Evolutionary conservation across 2,797 vertebrate genomes (phyloP).

Genomic region (Ataeniobius toweri): DNA sequence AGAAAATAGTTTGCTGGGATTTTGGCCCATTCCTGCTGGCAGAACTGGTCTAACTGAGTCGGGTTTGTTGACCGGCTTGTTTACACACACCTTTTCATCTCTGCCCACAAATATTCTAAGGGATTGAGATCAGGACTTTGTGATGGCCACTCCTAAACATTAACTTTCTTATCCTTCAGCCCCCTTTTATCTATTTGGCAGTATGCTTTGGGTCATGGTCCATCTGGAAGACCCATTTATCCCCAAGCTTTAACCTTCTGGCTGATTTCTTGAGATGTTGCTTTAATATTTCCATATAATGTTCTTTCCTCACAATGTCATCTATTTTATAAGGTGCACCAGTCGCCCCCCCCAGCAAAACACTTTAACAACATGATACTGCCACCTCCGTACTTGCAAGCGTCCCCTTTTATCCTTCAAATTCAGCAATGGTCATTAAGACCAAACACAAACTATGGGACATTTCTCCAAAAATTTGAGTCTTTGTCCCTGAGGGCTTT

Average conservation of each 20-base stretch:
- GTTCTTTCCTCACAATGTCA: too few species aligned
- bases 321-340: neutral
- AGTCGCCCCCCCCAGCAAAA: neutral
- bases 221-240: neutral
- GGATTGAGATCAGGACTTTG: neutral
- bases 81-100: neutral
- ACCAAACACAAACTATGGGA: neutral
- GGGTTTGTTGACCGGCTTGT: too few species aligned
- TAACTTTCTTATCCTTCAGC: neutral
- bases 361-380: neutral
- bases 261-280: neutral
- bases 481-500: neutral
- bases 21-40: neutral
- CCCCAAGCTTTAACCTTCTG: neutral
- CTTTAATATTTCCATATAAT: neutral
- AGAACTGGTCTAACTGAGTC: neutral
- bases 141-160: neutral
- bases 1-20: neutral
- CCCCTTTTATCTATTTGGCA: neutral
- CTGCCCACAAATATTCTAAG: neutral
- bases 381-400: neutral
- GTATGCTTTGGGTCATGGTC: neutral
- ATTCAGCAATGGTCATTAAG: neutral
- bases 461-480: neutral
- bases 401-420: neutral